Conservation (phyloP, 2,113 vertebrate species). For the Leucopsar rothschildi region DNA sequence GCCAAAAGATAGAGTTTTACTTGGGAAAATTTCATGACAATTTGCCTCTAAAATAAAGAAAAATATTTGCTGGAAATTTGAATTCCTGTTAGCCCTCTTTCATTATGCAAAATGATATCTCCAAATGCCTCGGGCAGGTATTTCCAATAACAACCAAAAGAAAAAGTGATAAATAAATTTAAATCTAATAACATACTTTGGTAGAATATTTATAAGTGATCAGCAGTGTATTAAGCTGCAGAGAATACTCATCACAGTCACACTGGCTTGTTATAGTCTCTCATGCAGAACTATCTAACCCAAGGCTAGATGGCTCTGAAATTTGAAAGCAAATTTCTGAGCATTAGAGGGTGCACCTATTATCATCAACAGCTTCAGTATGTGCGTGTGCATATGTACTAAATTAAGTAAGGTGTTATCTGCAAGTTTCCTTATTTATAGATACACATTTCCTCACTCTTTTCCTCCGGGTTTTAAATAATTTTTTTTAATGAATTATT, state of each 20-base stretch:
- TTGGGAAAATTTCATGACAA: neutral
- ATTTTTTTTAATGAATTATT: neutral
- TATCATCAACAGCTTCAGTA: neutral
- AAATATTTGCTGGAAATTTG: constrained; percentile 24
- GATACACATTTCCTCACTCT: neutral
- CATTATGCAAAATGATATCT: constrained; percentile 41
- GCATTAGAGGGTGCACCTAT: neutral
- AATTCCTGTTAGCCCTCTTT: neutral
- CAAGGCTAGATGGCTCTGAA: constrained; percentile 34
- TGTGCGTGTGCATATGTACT: neutral
- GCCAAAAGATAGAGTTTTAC: neutral
- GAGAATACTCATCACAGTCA: constrained; percentile 42
- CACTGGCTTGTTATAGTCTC: neutral
- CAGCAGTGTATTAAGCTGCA: constrained; percentile 19
- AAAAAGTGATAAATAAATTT: constrained; percentile 56
- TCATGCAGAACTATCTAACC: constrained; percentile 11
- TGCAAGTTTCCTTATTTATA: constrained; percentile 24
- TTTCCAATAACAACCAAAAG: constrained; percentile 15
- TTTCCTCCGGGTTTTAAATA: neutral
- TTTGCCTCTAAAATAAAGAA: constrained; percentile 15
- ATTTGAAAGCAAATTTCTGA: constrained; percentile 36
- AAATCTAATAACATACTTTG: constrained; percentile 46
- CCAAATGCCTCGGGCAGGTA: neutral
- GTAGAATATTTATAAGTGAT: constrained; percentile 51
- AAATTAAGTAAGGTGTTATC: neutral